A percentile compares a stretch with the other conserved stretches of the same genome.
These are phyloP conservation scores for Ceratothoa steindachneri DNA, from an alignment of 2,888 invertebrate species.

Conservation along the genomic window DNA sequence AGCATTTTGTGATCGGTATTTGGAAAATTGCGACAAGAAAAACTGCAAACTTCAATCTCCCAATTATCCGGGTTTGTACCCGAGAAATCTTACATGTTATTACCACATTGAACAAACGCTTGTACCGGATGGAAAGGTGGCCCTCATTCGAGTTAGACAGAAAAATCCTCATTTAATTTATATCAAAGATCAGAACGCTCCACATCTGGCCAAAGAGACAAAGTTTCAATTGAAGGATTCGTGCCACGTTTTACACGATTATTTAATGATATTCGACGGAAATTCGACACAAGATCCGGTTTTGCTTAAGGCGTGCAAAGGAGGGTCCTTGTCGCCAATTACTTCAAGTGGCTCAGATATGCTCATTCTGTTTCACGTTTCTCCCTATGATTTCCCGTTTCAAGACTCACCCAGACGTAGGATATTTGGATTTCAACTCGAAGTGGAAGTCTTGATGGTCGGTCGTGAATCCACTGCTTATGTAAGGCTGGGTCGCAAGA, in stretches of 20 bases:
- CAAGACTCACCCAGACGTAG: slow-evolving; percentile 43
- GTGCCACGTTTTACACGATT: slow-evolving; percentile 57
- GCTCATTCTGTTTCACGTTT: slow-evolving; percentile 38
- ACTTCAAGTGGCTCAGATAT: slow-evolving; percentile 42
- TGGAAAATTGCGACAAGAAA: slow-evolving; percentile 69
- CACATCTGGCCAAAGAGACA: slow-evolving; percentile 34
- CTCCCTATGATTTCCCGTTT: slow-evolving; percentile 44
- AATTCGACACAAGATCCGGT: slow-evolving; percentile 61
- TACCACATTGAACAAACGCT: slow-evolving; percentile 42
- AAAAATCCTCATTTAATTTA: slow-evolving; percentile 51
- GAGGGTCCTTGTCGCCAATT: slow-evolving; percentile 66
- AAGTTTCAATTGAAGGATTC: slow-evolving; percentile 68
- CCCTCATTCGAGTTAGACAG: slow-evolving; percentile 70
- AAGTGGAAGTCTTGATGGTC: slow-evolving; percentile 39
- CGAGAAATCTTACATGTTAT: slow-evolving; percentile 67
- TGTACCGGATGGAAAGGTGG: slow-evolving; percentile 66
- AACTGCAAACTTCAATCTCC: slow-evolving; percentile 76
- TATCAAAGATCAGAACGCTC: slow-evolving; percentile 48
- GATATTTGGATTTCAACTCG: slow-evolving; percentile 40
- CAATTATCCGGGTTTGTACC: slow-evolving; percentile 85
- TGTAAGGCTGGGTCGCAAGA: slow-evolving; percentile 17
- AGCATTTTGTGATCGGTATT: slow-evolving; percentile 70
- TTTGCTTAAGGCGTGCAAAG: slow-evolving; percentile 72
- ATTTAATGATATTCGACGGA: slow-evolving; percentile 76
- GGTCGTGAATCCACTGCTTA: slow-evolving; percentile 44